These are phyloP conservation scores for Carabus problematicus DNA, from an alignment of 2,888 invertebrate species.

Conservation along the genomic window DNA sequence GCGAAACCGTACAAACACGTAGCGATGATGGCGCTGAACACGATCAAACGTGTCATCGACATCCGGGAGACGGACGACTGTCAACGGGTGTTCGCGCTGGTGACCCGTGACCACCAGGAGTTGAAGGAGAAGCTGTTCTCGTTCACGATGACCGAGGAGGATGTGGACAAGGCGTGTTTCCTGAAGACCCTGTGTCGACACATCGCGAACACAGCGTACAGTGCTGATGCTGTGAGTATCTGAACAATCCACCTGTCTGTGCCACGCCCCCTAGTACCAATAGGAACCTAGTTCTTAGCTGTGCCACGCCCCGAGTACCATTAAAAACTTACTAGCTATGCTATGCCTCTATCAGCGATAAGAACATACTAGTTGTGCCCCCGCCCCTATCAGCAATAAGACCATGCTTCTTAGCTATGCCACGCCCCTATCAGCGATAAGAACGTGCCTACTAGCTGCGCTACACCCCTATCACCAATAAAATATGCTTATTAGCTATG, in stretches of 20 bases:
- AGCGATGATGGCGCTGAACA: slow-evolving; percentile 85
- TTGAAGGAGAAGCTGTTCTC: slow-evolving; percentile 87
- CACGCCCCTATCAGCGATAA: too few relatives aligned
- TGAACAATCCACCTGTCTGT: background rate
- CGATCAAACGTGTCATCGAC: slow-evolving; percentile 90
- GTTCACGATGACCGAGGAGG: slow-evolving; percentile 85
- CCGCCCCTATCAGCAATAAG: too few relatives aligned
- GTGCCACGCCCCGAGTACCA: too few relatives aligned
- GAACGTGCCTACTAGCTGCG: too few relatives aligned
- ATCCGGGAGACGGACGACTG: slow-evolving; percentile 88
- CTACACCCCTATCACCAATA: too few relatives aligned
- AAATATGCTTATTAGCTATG: too few relatives aligned
- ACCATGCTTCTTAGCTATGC: too few relatives aligned
- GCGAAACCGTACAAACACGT: slow-evolving; percentile 91
- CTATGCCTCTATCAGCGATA: too few relatives aligned
- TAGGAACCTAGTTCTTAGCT: too few relatives aligned
- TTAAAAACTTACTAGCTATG: too few relatives aligned
- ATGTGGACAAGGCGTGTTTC: slow-evolving; percentile 81
- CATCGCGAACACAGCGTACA: slow-evolving; percentile 91
- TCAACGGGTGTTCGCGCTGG: slow-evolving; percentile 88
- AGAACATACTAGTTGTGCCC: too few relatives aligned
- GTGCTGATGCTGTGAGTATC: slow-evolving; percentile 85
- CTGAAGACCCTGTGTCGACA: slow-evolving; percentile 85
- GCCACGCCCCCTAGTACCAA: too few relatives aligned
- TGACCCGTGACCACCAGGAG: slow-evolving; percentile 86